phyloP scores from a whole-genome alignment of 2,797 vertebrate genomes.

The Mormyrops boulengeri region DNA sequence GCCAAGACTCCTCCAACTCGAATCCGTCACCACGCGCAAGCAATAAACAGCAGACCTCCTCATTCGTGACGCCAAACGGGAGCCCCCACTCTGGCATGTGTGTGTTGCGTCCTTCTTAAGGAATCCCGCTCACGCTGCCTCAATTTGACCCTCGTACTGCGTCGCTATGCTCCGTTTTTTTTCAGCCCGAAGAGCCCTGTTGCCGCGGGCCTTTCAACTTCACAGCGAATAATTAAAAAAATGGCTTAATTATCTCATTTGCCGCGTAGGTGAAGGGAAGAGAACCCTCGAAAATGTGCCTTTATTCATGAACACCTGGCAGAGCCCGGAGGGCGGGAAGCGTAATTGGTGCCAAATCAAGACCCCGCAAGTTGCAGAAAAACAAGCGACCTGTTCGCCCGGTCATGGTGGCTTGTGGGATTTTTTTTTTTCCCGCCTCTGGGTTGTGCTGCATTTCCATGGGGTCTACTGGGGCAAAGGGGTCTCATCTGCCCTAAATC shows the following conservation, averaged over 20 bases:
- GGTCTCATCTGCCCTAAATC: background rate
- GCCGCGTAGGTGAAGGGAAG: background rate
- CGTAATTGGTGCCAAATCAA: slow-evolving; percentile 8
- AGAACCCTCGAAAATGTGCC: background rate
- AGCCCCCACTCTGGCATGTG: background rate
- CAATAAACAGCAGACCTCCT: background rate
- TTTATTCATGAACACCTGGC: slow-evolving; percentile 31
- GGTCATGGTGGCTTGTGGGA: too few species aligned
- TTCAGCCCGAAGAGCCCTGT: background rate
- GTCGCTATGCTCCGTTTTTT: background rate
- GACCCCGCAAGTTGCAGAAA: background rate
- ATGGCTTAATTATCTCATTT: slow-evolving; percentile 15
- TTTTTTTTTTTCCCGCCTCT: background rate
- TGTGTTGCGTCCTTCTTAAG: background rate
- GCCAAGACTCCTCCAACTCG: background rate
- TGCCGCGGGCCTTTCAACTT: background rate
- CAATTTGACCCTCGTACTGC: background rate
- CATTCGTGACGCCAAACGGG: background rate
- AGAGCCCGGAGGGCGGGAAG: background rate
- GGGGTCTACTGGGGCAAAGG: background rate
- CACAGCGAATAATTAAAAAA: background rate
- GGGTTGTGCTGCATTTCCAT: background rate
- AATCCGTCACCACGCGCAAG: background rate
- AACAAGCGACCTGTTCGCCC: background rate
- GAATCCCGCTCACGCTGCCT: too few species aligned